Evolutionary conservation across 92 coral and sea anemone genomes (phyloP).

Genomic region (Pocillopora grandis): DNA sequence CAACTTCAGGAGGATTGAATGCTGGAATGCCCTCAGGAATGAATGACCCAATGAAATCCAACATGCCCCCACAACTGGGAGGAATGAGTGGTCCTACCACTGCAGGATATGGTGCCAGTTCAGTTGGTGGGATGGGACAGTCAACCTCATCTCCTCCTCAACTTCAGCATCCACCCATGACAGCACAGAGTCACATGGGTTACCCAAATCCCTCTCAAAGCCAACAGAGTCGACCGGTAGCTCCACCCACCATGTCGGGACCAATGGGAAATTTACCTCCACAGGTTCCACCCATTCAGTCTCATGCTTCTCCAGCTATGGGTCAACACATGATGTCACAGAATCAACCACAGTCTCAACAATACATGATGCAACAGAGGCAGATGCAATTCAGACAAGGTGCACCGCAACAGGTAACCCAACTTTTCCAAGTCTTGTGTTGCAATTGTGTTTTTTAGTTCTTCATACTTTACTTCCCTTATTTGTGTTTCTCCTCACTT

Average conservation of each 20-base stretch:
- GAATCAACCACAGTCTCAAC: constrained; percentile 83
- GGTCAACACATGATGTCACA: constrained; percentile 86
- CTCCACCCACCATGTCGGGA: constrained; percentile 65
- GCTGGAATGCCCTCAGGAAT: constrained; percentile 49
- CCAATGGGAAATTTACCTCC: constrained; percentile 61
- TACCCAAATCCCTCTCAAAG: constrained; percentile 64
- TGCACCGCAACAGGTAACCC: constrained; percentile 76
- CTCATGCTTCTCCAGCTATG: constrained; percentile 66
- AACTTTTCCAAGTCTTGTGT: too few species aligned
- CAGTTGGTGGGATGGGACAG: constrained; percentile 59
- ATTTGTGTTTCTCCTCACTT: too few species aligned
- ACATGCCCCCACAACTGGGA: constrained; percentile 49
- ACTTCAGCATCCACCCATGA: constrained; percentile 80
- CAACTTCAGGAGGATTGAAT: constrained; percentile 37
- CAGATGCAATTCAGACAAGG: constrained; percentile 84
- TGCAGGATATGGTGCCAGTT: constrained; percentile 54
- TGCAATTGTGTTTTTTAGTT: too few species aligned
- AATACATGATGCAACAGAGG: constrained; percentile 88
- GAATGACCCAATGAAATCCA: constrained; percentile 53
- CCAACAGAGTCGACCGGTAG: constrained; percentile 60
- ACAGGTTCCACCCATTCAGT: constrained; percentile 65
- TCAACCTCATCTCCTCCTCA: constrained; percentile 77
- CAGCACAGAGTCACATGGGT: constrained; percentile 64
- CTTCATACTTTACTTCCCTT: too few species aligned
- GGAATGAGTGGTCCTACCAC: constrained; percentile 62